Percentiles rank a stretch among this genome's conserved stretches.
Evolutionary conservation across 2,797 vertebrate species (phyloP).

Genomic region (Lagodon rhomboides): DNA sequence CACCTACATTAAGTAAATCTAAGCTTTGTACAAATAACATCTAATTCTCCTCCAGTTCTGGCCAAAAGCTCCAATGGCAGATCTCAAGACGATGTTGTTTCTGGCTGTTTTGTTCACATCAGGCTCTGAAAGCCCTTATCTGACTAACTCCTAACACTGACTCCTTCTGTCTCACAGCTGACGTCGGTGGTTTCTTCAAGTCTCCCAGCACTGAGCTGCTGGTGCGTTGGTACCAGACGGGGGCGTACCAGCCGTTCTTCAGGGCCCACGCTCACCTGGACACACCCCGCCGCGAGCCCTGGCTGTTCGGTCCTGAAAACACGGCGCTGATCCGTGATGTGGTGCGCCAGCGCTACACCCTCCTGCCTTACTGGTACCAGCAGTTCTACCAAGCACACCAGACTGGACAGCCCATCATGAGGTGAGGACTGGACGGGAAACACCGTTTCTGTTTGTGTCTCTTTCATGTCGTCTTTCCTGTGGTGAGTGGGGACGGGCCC

Average conservation of each 20-base stretch:
- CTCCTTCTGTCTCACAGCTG: conserved; percentile 80
- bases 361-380: conserved; percentile 95
- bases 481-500: neutral
- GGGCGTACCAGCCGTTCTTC: conserved; percentile 94
- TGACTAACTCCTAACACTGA: conserved; percentile 4
- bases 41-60: neutral
- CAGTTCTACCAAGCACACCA: conserved; percentile 88
- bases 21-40: neutral
- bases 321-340: conserved; percentile 86
- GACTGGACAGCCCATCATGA: conserved; percentile 90
- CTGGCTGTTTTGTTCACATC: neutral
- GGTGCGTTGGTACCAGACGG: conserved; percentile 96
- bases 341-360: conserved; percentile 90
- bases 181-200: conserved; percentile 95
- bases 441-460: neutral
- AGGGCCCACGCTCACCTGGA: conserved; percentile 95
- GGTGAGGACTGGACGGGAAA: conserved; percentile 74
- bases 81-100: neutral
- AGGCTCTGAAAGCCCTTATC: neutral
- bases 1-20: neutral
- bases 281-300: conserved; percentile 93
- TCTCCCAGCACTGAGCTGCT: conserved; percentile 90
- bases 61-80: neutral
- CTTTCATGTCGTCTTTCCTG: neutral
- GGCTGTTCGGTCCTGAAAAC: conserved; percentile 91